These are phyloP conservation scores for Emydoidea blandingii DNA, from an alignment of 2,797 vertebrate species.

Conservation along the genomic window DNA sequence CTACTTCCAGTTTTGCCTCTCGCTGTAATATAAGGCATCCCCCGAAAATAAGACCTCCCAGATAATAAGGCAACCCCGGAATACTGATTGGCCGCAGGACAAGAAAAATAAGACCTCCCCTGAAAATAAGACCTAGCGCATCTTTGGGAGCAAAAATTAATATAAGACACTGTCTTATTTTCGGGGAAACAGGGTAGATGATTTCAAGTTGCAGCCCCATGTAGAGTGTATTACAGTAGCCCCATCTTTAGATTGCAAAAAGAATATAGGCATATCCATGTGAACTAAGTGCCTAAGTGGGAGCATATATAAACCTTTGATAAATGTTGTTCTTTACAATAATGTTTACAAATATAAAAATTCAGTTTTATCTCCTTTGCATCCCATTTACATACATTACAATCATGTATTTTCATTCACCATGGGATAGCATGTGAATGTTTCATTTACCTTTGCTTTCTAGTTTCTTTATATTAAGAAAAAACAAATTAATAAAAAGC, in stretches of 20 bases:
- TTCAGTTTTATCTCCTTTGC: rapidly evolving
- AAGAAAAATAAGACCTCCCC: too few species aligned
- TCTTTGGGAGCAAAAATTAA: too few species aligned
- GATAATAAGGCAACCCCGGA: too few species aligned
- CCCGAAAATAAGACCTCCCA: too few species aligned
- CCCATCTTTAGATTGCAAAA: background rate
- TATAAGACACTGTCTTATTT: too few species aligned
- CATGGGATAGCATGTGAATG: background rate
- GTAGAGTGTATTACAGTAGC: background rate
- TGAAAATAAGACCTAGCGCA: too few species aligned
- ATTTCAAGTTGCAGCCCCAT: background rate
- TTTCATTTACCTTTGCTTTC: background rate
- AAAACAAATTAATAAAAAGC: background rate
- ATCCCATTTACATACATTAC: background rate
- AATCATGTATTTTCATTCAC: background rate
- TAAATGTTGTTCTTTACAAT: background rate
- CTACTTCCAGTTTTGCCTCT: too few species aligned
- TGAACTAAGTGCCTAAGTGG: background rate
- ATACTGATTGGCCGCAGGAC: too few species aligned
- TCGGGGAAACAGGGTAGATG: too few species aligned
- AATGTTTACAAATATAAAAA: background rate
- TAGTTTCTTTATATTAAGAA: background rate
- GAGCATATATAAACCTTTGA: background rate
- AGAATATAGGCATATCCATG: background rate
- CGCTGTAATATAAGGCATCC: too few species aligned